Evolutionary conservation across 2,888 invertebrate species (phyloP), one percentile per base, ranked within the genome.

Genomic region (Eumacrocentrus americanus): DNA sequence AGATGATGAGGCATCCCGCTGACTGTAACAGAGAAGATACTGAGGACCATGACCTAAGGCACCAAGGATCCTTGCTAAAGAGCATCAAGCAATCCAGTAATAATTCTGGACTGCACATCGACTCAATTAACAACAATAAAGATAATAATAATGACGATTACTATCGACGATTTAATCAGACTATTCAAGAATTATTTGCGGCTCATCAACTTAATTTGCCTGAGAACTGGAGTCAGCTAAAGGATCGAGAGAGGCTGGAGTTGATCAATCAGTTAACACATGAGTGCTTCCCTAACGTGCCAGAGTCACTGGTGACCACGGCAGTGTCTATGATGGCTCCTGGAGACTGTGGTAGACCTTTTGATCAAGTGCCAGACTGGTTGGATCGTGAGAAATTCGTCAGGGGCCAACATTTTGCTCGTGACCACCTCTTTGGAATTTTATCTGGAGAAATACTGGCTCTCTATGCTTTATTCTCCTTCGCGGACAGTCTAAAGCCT

Each of bases 341-440:
- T 0, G 73, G 74, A 0, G 76, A 79, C 40, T 73, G 67, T 23
- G 70, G 70, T 9, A 61, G 67, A 23, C 23, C 48, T 6, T 38
- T 67, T 2, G 65, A 72, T 2, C 60, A 67, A 0, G 71, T 64
- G 44, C 84, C 83, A 1, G 69, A 74, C 2, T 83, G 83, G 82
- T 65, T 83, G 23, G 81, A 84, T 65, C 67, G 73, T 54, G 79
- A 80, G 0, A 81, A 81, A 51, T 82, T 83, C 62, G 66, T 73
- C 20, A 72, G 80, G 6, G 85, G 85, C 1, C 82, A 82, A 63
- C 67, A 74, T 18, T 83, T 85, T 65, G 83, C 83, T 6, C 64
- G 65, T 34, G 75, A 81, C 16, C 70, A 84, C 66, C 62, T 78
- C 6, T 72, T 76, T 40, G 78, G 76, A 0, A 63, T 83, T 1